Percentiles rank a stretch among this genome's conserved stretches.
Conservation (phyloP, 2,888 invertebrate genomes). For the Myathropa florea region DNA sequence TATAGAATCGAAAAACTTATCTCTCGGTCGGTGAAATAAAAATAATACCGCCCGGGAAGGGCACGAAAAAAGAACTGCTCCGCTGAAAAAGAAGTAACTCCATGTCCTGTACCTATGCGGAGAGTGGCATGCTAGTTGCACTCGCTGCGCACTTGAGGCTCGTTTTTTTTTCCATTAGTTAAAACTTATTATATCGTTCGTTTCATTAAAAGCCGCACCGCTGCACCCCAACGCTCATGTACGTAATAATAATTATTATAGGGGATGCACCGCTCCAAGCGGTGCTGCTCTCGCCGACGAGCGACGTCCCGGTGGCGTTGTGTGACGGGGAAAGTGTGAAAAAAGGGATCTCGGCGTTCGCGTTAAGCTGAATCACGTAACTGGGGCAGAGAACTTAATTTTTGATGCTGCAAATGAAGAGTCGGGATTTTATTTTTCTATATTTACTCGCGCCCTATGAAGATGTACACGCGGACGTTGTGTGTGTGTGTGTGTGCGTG, state of each 20-base stretch:
- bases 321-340: neutral
- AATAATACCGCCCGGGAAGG: neutral
- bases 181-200: constrained; percentile 64
- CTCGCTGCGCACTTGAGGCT: constrained; percentile 43
- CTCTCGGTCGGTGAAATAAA: constrained; percentile 39
- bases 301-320: neutral
- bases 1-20: constrained; percentile 33
- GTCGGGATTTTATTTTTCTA: constrained; percentile 24
- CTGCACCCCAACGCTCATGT: constrained; percentile 38
- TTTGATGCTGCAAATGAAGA: constrained; percentile 58
- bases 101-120: constrained; percentile 38
- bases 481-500: no score
- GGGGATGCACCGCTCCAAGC: constrained; percentile 24
- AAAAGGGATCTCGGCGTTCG: constrained; percentile 6
- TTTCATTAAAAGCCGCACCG: constrained; percentile 62
- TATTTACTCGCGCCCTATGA: constrained; percentile 26
- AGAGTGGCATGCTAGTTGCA: constrained; percentile 36
- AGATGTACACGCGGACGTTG: no score
- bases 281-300: neutral
- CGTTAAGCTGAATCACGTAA: constrained; percentile 65
- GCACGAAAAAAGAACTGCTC: constrained; percentile 14
- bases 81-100: constrained; percentile 31
- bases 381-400: constrained; percentile 63
- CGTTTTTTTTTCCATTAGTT: constrained; percentile 48
- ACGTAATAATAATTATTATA: constrained; percentile 48